Percentiles rank a stretch among this genome's conserved stretches.
These are phyloP conservation scores for Apus apus DNA, from an alignment of 2,113 vertebrate genomes.

Conservation along the genomic window DNA sequence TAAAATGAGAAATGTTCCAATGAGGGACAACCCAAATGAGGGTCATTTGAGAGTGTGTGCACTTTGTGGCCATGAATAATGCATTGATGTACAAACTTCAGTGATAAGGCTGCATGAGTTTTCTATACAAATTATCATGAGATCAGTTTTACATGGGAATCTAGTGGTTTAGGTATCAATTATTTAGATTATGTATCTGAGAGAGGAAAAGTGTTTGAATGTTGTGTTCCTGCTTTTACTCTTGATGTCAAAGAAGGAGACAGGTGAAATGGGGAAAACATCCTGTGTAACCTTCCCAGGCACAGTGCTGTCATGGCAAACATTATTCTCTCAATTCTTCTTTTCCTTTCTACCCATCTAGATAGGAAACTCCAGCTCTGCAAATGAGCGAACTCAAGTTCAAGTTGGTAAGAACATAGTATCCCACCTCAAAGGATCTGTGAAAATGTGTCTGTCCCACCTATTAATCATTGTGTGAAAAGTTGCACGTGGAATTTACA, in stretches of 20 bases:
- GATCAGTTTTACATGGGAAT: constrained; percentile 25
- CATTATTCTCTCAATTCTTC: not conserved
- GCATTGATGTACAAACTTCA: not conserved
- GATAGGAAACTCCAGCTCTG: not conserved
- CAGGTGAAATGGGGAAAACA: not conserved
- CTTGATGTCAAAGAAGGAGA: not conserved
- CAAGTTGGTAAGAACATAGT: not conserved
- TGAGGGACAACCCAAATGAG: constrained; percentile 4
- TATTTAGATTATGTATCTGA: constrained; percentile 38
- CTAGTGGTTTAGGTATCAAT: constrained; percentile 31
- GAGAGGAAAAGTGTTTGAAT: constrained; percentile 19
- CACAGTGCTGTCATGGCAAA: not conserved
- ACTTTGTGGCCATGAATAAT: constrained; percentile 67
- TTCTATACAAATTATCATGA: constrained; percentile 2
- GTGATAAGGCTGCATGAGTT: constrained; percentile 48
- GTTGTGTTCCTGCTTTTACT: constrained; percentile 3
- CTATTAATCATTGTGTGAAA: not conserved
- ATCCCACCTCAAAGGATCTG: not conserved
- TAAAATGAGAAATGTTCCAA: constrained; percentile 33
- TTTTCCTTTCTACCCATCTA: not conserved
- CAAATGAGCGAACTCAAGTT: not conserved
- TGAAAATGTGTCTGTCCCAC: not conserved
- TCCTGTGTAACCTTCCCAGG: not conserved
- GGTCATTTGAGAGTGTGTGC: constrained; percentile 40
- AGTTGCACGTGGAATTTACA: not conserved